Percentiles rank a stretch among this genome's conserved stretches.
These are phyloP conservation scores for Notothenia rossii DNA, from an alignment of 2,113 vertebrate species.

Conservation along the genomic window DNA sequence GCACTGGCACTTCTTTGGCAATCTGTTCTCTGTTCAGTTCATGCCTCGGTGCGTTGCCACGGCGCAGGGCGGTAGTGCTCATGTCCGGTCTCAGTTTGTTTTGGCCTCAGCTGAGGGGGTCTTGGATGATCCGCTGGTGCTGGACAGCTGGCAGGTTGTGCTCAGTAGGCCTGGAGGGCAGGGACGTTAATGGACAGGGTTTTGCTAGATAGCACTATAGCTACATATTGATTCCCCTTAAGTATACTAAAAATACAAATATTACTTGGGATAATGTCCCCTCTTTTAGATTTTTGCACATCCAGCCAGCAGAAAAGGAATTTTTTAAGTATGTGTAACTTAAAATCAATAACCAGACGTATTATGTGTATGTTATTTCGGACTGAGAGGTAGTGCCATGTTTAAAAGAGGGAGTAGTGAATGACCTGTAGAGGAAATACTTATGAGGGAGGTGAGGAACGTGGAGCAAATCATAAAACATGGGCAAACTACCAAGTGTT, in stretches of 20 bases:
- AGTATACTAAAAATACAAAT: too few species aligned
- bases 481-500: background rate
- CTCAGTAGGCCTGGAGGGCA: slow-evolving; percentile 2
- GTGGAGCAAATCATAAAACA: background rate
- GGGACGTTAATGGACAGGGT: background rate
- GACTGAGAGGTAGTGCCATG: background rate
- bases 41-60: slow-evolving; percentile 26
- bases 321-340: background rate
- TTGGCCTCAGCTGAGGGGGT: slow-evolving; percentile 49
- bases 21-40: slow-evolving; percentile 6
- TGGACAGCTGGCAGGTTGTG: slow-evolving; percentile 12
- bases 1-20: slow-evolving; percentile 48
- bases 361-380: background rate
- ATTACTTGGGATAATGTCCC: too few species aligned
- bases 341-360: background rate
- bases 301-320: background rate
- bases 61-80: slow-evolving; percentile 25
- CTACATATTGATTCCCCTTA: background rate
- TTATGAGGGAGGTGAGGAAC: background rate
- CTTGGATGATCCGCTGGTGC: slow-evolving; percentile 25
- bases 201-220: background rate
- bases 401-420: background rate
- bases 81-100: slow-evolving; percentile 57
- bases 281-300: too few species aligned
- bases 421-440: background rate